These are phyloP conservation scores for Elachura formosa DNA, from an alignment of 2,113 vertebrate species.

Conservation along the genomic window DNA sequence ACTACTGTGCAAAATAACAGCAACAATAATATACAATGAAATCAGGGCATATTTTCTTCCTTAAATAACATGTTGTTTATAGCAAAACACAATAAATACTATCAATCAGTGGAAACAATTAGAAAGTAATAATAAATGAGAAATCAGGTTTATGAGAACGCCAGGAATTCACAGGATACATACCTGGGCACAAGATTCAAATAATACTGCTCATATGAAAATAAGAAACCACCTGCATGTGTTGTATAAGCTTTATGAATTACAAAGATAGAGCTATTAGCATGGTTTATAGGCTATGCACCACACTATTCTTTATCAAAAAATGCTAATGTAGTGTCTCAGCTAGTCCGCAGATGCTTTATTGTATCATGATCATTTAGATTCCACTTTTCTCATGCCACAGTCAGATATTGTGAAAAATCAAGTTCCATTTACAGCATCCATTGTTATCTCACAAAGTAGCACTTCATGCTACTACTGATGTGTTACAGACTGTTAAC, in stretches of 20 bases:
- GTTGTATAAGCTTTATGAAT: not conserved
- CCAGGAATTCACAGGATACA: not conserved
- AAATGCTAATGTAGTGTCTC: constrained; percentile 33
- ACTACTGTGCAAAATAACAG: not conserved
- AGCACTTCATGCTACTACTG: constrained; percentile 46
- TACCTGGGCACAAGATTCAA: not conserved
- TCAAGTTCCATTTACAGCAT: constrained; percentile 62
- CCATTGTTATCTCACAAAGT: constrained; percentile 62
- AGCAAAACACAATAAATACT: not conserved
- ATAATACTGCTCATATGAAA: not conserved
- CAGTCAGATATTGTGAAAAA: constrained; percentile 56
- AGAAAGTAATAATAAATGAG: not conserved
- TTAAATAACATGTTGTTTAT: not conserved
- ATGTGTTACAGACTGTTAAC: constrained; percentile 58
- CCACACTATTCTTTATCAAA: constrained; percentile 6
- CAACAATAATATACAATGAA: not conserved
- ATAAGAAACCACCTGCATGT: constrained; percentile 3
- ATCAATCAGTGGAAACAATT: not conserved
- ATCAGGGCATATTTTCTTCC: not conserved
- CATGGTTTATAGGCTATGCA: not conserved
- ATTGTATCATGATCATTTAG: constrained; percentile 51
- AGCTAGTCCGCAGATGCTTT: constrained; percentile 29
- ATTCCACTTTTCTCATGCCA: constrained; percentile 49
- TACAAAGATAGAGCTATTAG: not conserved
- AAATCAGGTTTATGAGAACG: not conserved